Evolutionary conservation across 1,140 invertebrate species (phyloP), one percentile per base, ranked within the genome.

Genomic region (Euwallacea fornicatus): DNA sequence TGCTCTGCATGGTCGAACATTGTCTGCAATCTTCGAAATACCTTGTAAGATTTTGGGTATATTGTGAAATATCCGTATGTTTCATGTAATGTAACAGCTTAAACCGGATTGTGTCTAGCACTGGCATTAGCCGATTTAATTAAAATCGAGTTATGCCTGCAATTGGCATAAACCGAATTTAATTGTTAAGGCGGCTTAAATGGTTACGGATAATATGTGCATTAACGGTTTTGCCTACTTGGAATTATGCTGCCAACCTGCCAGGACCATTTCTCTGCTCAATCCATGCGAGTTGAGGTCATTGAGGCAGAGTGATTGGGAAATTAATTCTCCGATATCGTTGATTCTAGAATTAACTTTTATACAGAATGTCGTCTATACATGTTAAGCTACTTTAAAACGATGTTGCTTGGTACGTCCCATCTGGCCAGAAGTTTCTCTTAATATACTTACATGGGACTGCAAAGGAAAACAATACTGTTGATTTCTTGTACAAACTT

Each of bases 171-270:
- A 50, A 50, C 6, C 46, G 6, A 50, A 2, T 50, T 50, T 50
- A 33, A 33, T 33, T 33, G 21, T 33, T 33, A 33, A 33, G 21
- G 21, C 21, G 21, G 21, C 21, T 33, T 33, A 33, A 33, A 33
- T 33, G 21, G 21, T 33, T 33, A 33, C 1, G 21, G 21, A 33
- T 1, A 33, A 33, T 33, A 33, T 33, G 4, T 33, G 46, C 9
- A 50, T 13, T 50, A 42, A 33, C 21, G 21, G 9, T 46, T 46
- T 21, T 55, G 83, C 77, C 81, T 83, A 88, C 84, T 90, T 89
- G 6, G 93, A 93, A 72, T 92, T 89, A 80, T 95, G 93, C 76
- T 95, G 93, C 91, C 92, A 94, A 0, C 93, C 94, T 2, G 89
- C 88, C 64, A 96, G 82, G 2, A 95, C 90, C 84, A 96, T 87